Evolutionary conservation across 1,140 invertebrate genomes (phyloP), one percentile per base, ranked within the genome.

Genomic region (Orius insidiosus): DNA sequence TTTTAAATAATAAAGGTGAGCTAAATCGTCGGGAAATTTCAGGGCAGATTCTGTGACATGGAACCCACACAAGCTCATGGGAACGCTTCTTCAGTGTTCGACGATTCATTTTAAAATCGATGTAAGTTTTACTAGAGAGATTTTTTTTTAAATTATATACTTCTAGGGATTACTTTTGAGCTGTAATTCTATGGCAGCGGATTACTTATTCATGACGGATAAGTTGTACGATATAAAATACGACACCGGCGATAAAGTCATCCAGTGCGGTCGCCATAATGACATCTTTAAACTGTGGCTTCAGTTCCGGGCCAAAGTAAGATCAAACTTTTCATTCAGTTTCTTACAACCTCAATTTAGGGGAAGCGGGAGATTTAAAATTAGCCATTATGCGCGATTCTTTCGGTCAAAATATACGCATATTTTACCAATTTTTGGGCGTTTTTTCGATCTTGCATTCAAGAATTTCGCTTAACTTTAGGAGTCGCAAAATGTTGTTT

Each of bases 41-140:
- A 94, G 92, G 55, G 90, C 90, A 44, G 76, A 96, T 58, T 97
- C 93, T 1, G 82, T 98, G 36, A 98, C 93, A 37, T 98, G 95
- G 95, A 98, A 99, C 68, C 95, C 95, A 13, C 95, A 99, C 63
- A 98, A 98, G 66, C 71, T 98, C 58, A 94, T 98, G 88, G 90
- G 92, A 5, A 82, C 87, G 1, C 68, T 93, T 18, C 72, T 98
- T 3, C 95, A 99, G 59, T 98, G 95, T 66, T 97, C 92, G n/a
- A 92, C 90, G 1, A 83, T 98, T 55, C 85, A 98, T 59, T 88
- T 98, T 64, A 88, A 86, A 63, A 83, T 95, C 61, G 81, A 94
- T 64, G 94, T 97, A 71, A 82, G 80, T 74, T 56, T 35, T 15
- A 39, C 11, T 10, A 8, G 9, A 36, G 5, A 36, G 5, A 24